These are phyloP conservation scores for Serrognathus titanus DNA, from an alignment of 2,888 invertebrate genomes.

Conservation along the genomic window DNA sequence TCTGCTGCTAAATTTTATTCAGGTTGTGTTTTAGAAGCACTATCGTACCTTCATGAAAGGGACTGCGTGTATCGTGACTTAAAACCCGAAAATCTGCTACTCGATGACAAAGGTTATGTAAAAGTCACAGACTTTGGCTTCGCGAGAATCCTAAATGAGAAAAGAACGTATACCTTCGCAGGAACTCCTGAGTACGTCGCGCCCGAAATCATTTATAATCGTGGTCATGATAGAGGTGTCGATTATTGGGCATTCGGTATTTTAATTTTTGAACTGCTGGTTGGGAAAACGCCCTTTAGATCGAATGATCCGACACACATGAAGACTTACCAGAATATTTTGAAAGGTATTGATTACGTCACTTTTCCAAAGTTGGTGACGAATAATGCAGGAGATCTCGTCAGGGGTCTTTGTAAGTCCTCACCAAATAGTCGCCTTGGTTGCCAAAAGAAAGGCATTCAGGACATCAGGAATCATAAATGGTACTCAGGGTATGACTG, in stretches of 20 bases:
- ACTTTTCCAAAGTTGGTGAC: conserved; percentile 70
- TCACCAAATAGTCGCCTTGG: conserved; percentile 85
- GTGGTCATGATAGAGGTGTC: conserved; percentile 75
- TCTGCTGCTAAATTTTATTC: conserved; percentile 79
- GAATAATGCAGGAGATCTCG: conserved; percentile 74
- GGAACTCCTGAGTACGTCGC: conserved; percentile 89
- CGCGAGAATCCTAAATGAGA: conserved; percentile 72
- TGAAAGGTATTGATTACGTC: conserved; percentile 86
- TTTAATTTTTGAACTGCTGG: conserved; percentile 78
- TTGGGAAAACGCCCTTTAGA: conserved; percentile 80
- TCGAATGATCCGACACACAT: conserved; percentile 80
- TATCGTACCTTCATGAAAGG: conserved; percentile 79
- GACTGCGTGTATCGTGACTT: conserved; percentile 82
- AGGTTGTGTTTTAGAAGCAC: conserved; percentile 86
- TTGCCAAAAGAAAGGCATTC: conserved; percentile 78
- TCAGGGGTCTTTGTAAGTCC: conserved; percentile 78
- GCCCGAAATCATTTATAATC: conserved; percentile 85
- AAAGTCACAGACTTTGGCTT: conserved; percentile 94
- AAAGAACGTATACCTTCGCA: conserved; percentile 91
- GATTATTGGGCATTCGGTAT: conserved; percentile 93
- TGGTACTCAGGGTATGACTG: conserved; percentile 91
- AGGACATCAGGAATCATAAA: conserved; percentile 80
- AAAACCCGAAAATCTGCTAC: conserved; percentile 89
- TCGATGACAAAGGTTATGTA: conserved; percentile 78
- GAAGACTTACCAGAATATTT: conserved; percentile 89